Base-by-base conservation (phyloP, 2,797 vertebrate species). In the Telmatherina bonti region DNA sequence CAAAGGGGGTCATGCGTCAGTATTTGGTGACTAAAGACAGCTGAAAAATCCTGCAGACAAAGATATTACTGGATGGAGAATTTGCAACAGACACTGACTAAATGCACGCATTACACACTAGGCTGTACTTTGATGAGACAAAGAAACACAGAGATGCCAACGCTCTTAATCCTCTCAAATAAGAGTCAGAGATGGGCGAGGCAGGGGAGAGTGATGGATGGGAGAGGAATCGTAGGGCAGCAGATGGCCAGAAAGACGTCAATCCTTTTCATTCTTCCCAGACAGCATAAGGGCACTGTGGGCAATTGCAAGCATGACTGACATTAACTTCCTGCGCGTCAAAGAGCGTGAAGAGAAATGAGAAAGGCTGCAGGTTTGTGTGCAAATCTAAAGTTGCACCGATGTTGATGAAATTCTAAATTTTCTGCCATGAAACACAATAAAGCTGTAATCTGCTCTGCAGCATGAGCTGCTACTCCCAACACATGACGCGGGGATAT, bases 241-340 rank as follows among this genome's bases (percentile, higher is more conserved):
- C 94, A 95, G 93, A 95, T 95, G 93, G 93, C 85, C 84, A 84
- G 81, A 93, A 92, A 92, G 92, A 94, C 90, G 85, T 93, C 92
- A 93, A 82, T 92, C 86, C 83, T 74, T 76, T 79, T 90, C 83
- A 86, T 91, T 93, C 91, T 90, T 92, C 87, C 78, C 88, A 90
- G 91, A 92, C 90, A 87, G 85, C 85, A 84, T 67, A 77, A 86
- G 89, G 87, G 70, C 78, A 65, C 30, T 36, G 79, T 82, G 88
- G 86, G 82, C 91, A 82, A 91, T 89, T 85, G 81, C 74, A 61
- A 77, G 68, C 57, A 35, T 70, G 24, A n/a, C 69, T 89, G 91
- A 91, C 87, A 82, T 90, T 78, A 31, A 67, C 56, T 66, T 62
- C 10, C 59, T 62, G 66, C 35, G 76, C 74, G 78, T 92, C 91